A percentile compares a stretch with the other conserved stretches of the same genome.
Evolutionary conservation across 1,140 invertebrate genomes (phyloP).

Genomic region (Drosophila kepulauana): DNA sequence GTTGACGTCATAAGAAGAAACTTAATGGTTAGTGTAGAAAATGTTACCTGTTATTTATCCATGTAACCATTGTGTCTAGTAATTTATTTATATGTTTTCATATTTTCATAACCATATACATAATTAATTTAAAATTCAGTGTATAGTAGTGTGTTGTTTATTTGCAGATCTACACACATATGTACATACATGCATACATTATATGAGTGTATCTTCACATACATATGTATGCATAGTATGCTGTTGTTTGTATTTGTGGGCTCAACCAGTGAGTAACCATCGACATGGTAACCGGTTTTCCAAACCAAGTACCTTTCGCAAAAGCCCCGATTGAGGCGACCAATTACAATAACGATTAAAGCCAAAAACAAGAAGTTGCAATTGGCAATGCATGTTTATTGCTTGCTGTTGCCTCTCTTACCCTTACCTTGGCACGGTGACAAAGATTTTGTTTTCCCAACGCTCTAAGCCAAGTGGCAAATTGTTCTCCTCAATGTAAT

Average conservation of each 20-base stretch:
- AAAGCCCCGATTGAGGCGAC: conserved; percentile 48
- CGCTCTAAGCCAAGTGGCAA: conserved; percentile 90
- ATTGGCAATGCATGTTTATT: conserved; percentile 25
- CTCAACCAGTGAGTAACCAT: conserved; percentile 27
- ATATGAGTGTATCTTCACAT: neutral
- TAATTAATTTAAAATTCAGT: conserved; percentile 58
- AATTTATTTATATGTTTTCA: conserved; percentile 32
- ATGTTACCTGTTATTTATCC: conserved; percentile 20
- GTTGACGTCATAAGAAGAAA: conserved; percentile 6
- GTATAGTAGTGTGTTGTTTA: neutral
- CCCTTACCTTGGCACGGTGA: conserved; percentile 89
- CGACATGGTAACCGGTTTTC: conserved; percentile 62
- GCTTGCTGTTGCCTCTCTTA: conserved; percentile 57
- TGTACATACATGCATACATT: too few relatives aligned
- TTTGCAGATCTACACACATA: conserved; percentile 18
- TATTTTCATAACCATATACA: conserved; percentile 62
- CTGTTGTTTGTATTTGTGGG: conserved; percentile 1
- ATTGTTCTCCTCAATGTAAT: conserved; percentile 90
- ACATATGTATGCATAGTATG: too few relatives aligned
- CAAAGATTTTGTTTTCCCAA: conserved; percentile 91
- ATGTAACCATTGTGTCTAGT: conserved; percentile 42
- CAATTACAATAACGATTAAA: conserved; percentile 53
- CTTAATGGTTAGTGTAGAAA: neutral
- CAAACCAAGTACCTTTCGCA: conserved; percentile 60
- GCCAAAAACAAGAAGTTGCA: conserved; percentile 32